Evolutionary conservation across 2,888 invertebrate species (phyloP).

Genomic region (Diaphora mendica): DNA sequence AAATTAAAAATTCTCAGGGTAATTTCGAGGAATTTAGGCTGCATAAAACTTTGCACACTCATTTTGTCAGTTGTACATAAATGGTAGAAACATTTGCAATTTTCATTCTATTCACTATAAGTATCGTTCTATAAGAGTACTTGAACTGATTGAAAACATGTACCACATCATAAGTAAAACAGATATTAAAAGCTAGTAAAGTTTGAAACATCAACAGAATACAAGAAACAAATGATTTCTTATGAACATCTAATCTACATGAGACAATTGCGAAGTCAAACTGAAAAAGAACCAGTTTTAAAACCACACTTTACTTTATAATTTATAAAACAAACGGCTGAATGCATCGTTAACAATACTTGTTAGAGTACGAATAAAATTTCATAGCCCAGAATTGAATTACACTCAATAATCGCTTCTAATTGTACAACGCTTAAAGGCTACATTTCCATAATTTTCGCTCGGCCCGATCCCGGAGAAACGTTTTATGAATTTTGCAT

Average conservation of each 20-base stretch:
- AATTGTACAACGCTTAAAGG: slow-evolving; percentile 77
- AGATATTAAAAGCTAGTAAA: not conserved
- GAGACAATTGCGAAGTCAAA: slow-evolving; percentile 13
- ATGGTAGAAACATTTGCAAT: not conserved
- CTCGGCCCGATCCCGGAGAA: slow-evolving; percentile 65
- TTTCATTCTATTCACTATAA: not conserved
- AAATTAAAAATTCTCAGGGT: too few species aligned
- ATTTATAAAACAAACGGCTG: slow-evolving; percentile 44
- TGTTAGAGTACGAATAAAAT: slow-evolving; percentile 58
- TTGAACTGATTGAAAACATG: not conserved
- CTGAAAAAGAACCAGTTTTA: slow-evolving; percentile 19
- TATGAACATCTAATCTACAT: not conserved
- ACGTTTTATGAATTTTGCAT: slow-evolving; percentile 77
- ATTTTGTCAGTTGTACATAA: too few species aligned
- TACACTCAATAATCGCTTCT: slow-evolving; percentile 77
- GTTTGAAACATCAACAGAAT: not conserved
- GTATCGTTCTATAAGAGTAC: not conserved
- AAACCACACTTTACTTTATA: slow-evolving; percentile 34
- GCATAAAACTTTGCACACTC: too few species aligned
- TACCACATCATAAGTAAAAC: not conserved
- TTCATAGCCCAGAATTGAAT: slow-evolving; percentile 68
- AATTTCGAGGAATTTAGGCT: too few species aligned
- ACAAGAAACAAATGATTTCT: not conserved
- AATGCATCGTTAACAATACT: slow-evolving; percentile 54
- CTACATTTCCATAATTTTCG: slow-evolving; percentile 81